Evolutionary conservation across 2,888 invertebrate species (phyloP).

Genomic region (Pollenia amentaria): DNA sequence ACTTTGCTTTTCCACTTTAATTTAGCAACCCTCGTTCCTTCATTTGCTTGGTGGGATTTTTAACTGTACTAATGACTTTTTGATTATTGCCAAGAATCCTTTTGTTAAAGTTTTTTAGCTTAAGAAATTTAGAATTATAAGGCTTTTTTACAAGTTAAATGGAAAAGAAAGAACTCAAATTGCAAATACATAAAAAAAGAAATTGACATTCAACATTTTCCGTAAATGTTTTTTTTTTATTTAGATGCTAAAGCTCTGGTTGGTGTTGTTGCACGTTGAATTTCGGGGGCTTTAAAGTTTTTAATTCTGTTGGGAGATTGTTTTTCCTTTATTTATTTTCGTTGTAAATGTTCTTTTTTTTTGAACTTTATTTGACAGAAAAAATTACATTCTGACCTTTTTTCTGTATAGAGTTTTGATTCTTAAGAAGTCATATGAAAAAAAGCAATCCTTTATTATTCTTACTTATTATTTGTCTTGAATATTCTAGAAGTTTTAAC

Average conservation of each 20-base stretch:
- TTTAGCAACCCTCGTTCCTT: constrained; percentile 40
- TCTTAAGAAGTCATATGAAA: constrained; percentile 54
- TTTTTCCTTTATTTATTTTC: neutral
- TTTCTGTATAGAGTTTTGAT: constrained; percentile 64
- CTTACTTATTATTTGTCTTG: constrained; percentile 68
- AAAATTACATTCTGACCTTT: constrained; percentile 68
- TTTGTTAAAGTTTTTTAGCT: constrained; percentile 64
- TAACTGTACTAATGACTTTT: constrained; percentile 70
- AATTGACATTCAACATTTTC: constrained; percentile 73
- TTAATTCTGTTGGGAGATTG: constrained; percentile 34
- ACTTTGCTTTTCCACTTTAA: too few relatives aligned
- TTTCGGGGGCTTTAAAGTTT: constrained; percentile 64
- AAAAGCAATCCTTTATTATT: constrained; percentile 68
- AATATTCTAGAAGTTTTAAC: constrained; percentile 72
- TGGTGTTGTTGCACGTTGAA: constrained; percentile 26
- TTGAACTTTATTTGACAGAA: constrained; percentile 46
- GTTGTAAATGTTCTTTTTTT: constrained; percentile 38
- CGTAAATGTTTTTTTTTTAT: constrained; percentile 60
- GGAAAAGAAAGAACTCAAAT: constrained; percentile 33
- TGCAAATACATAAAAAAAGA: constrained; percentile 41
- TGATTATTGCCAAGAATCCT: constrained; percentile 73
- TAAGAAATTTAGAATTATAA: constrained; percentile 68
- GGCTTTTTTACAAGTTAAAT: constrained; percentile 13
- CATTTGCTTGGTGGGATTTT: constrained; percentile 24
- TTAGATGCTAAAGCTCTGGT: neutral